Evolutionary conservation across 2,797 vertebrate genomes (phyloP).

Genomic region (Liasis olivaceus): DNA sequence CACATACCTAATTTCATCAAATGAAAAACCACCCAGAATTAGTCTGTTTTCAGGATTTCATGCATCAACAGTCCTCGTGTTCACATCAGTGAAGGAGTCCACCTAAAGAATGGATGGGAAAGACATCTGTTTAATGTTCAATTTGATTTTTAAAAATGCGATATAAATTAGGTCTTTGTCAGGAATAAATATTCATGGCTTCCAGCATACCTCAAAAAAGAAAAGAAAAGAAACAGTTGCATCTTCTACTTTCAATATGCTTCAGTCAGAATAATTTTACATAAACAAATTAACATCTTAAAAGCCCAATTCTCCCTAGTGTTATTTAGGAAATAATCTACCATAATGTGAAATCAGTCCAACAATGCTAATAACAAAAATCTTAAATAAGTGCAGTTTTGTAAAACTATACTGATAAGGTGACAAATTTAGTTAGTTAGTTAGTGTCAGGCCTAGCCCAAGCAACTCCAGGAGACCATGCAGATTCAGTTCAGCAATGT

Average conservation of each 20-base stretch:
- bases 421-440: not conserved
- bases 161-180: conserved; percentile 47
- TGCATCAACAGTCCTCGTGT: conserved; percentile 60
- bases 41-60: conserved; percentile 60
- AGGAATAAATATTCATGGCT: conserved; percentile 78
- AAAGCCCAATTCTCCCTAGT: conserved; percentile 54
- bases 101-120: conserved; percentile 66
- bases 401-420: not conserved
- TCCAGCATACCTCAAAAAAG: conserved; percentile 66
- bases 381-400: not conserved
- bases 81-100: conserved; percentile 69
- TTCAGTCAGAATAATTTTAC: conserved; percentile 76
- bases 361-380: not conserved
- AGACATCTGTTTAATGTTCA: conserved; percentile 64
- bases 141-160: conserved; percentile 68
- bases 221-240: conserved; percentile 64
- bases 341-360: conserved; percentile 12
- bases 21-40: conserved; percentile 51
- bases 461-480: too few species aligned
- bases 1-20: conserved; percentile 53
- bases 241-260: conserved; percentile 68
- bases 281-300: conserved; percentile 79
- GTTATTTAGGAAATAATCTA: conserved; percentile 54
- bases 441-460: too few species aligned
- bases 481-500: too few species aligned